Conservation (phyloP, 2,113 vertebrate genomes). For the Ochotona princeps region DNA sequence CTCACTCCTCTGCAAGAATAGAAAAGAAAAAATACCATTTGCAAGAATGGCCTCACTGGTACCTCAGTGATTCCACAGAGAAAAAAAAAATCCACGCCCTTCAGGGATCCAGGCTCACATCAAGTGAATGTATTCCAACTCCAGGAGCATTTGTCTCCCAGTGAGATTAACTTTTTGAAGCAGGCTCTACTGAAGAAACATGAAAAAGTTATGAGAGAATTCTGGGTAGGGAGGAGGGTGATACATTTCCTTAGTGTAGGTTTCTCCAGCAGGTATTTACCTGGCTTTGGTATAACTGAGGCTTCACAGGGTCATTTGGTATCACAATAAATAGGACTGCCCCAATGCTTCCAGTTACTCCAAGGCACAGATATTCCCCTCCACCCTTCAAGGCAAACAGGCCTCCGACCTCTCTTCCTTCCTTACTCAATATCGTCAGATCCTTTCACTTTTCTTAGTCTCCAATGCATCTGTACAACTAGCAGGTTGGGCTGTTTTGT, state of each 20-base stretch:
- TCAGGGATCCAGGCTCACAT: neutral
- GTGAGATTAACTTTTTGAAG: slow-evolving; percentile 55
- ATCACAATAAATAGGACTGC: neutral
- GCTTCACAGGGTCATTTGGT: neutral
- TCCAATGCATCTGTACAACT: neutral
- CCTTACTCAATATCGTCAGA: neutral
- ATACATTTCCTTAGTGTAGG: neutral
- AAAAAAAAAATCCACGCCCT: slow-evolving; percentile 52
- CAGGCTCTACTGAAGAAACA: slow-evolving; percentile 42
- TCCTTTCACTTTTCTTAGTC: neutral
- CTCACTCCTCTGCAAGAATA: neutral
- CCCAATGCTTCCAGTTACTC: neutral
- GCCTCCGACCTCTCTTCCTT: neutral
- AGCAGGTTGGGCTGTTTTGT: neutral
- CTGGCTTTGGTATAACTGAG: neutral
- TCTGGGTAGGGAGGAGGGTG: neutral
- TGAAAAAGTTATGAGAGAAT: slow-evolving; percentile 35
- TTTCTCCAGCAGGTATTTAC: neutral
- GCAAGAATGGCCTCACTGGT: slow-evolving; percentile 62
- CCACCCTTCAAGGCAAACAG: neutral
- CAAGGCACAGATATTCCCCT: neutral
- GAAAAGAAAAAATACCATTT: slow-evolving; percentile 47
- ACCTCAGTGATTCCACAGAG: slow-evolving; percentile 62
- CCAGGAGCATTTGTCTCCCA: slow-evolving; percentile 28
- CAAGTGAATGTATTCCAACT: neutral